A percentile compares a stretch with the other conserved stretches of the same genome.
These are phyloP conservation scores for Hedychridium roseum DNA, from an alignment of 2,888 invertebrate genomes.

Conservation along the genomic window DNA sequence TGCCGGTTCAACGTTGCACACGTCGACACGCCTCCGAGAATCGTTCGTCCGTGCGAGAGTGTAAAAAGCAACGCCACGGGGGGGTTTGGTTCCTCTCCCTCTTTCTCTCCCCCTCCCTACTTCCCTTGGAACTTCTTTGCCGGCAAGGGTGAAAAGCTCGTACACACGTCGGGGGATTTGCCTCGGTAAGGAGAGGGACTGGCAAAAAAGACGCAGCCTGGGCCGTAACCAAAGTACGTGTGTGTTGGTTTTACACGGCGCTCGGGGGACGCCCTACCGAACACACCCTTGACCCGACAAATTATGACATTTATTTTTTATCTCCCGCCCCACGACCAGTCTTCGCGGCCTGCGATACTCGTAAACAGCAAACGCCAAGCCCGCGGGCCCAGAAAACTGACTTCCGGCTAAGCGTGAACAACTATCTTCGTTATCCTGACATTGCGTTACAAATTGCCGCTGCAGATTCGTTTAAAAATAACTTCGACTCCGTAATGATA, in stretches of 20 bases:
- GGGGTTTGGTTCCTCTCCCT: slow-evolving; percentile 17
- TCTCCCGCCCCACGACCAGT: neutral
- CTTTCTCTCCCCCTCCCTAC: neutral
- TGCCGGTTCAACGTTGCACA: slow-evolving; percentile 38
- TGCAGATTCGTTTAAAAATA: too few relatives aligned
- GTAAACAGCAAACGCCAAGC: slow-evolving; percentile 24
- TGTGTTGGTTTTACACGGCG: too few relatives aligned
- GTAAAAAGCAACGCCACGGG: slow-evolving; percentile 45
- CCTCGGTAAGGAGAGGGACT: neutral
- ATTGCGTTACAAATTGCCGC: too few relatives aligned
- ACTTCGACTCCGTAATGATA: too few relatives aligned
- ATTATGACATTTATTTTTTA: slow-evolving; percentile 43
- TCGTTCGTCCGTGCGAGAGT: slow-evolving; percentile 32
- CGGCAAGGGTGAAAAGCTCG: slow-evolving; percentile 24
- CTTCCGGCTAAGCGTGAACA: too few relatives aligned
- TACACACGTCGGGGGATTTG: slow-evolving; percentile 18
- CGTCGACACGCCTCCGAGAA: slow-evolving; percentile 53
- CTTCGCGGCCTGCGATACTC: slow-evolving; percentile 2
- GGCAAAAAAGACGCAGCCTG: slow-evolving; percentile 2
- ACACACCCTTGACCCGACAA: slow-evolving; percentile 37
- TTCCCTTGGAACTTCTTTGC: too few relatives aligned
- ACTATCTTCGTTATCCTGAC: too few relatives aligned
- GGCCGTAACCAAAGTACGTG: too few relatives aligned
- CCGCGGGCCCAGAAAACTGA: too few relatives aligned
- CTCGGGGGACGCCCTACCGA: slow-evolving; percentile 12